These are phyloP conservation scores for Gymnorhina tibicen DNA, from an alignment of 2,113 vertebrate species.

Conservation along the genomic window DNA sequence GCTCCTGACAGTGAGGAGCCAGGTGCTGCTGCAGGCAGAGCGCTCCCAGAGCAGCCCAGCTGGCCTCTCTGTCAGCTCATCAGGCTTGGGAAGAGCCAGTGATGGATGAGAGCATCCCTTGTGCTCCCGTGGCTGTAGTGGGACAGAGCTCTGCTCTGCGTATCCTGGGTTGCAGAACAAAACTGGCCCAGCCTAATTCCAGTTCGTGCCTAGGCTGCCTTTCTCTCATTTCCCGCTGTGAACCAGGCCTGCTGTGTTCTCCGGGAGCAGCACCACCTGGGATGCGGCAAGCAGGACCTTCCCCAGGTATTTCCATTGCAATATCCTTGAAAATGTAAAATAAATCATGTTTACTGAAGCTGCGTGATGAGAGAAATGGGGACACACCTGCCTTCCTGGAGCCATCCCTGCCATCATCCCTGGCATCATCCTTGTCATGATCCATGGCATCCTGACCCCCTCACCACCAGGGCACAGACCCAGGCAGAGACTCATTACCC, in stretches of 20 bases:
- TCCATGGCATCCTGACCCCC: neutral
- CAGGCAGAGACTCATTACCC: rapidly evolving
- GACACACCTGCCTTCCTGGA: neutral
- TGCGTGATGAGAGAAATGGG: neutral
- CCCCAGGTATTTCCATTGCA: neutral
- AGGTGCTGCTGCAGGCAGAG: neutral
- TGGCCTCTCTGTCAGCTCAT: neutral
- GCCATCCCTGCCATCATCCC: neutral
- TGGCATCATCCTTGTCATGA: neutral
- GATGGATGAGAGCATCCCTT: neutral
- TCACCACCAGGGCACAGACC: neutral
- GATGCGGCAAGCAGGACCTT: neutral
- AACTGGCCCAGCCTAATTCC: neutral
- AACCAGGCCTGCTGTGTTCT: neutral
- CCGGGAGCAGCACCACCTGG: neutral
- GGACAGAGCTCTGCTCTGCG: neutral
- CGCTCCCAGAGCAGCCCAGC: neutral
- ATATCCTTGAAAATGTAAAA: neutral
- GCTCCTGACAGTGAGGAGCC: neutral
- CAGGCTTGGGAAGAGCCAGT: neutral
- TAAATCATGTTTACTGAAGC: neutral
- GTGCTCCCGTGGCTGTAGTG: neutral
- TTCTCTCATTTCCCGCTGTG: neutral
- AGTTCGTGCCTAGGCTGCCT: neutral
- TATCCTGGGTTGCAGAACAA: neutral